Evolutionary conservation across 2,888 invertebrate species (phyloP), one percentile per base, ranked within the genome.

Genomic region (Lingula anatina): DNA sequence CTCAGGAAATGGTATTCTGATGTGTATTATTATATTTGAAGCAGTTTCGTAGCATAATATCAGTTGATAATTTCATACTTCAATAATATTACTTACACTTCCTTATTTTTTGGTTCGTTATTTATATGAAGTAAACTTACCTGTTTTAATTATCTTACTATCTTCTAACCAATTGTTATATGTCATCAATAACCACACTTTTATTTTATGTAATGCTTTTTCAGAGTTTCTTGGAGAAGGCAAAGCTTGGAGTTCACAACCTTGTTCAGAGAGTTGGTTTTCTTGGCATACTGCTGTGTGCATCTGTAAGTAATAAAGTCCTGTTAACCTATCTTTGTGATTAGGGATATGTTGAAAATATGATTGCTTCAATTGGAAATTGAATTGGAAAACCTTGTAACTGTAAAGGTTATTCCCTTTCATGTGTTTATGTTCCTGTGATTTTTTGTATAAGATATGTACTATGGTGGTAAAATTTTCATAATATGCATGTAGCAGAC

Each of bases 211-310:
- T 47, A 43, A 20, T 49, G 54, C 37, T 49, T 44, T 74, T 73
- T 46, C 68, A 80, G 66, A 84, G 86, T 41, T 62, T 85, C 31
- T 76, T 88, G 50, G 88, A 88, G 70, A 85, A 85, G 62, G 86
- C 87, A 18, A 95, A 95, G 79, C 77, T 90, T 50, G 85, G 86
- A 66, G 87, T 96, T 65, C 76, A 77, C 55, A 70, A 75, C 52
- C 60, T 96, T 51, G 95, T 99, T 1, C 90, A 95, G 68, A 85
- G 85, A 70, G 90, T 96, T 15, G 97, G 97, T 2, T 99, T 97
- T 78, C 85, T 90, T 57, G 97, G 96, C 27, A 97, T 97, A 61
- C 79, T 97, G 53, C 90, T 93, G 0, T 96, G 96, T 79, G 97
- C 97, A 39, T 91, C 91, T 61, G 89, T 90, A 55, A 71, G 73